phyloP scores from a whole-genome alignment of 1,140 invertebrate genomes.

The Ceratitis capitata region DNA sequence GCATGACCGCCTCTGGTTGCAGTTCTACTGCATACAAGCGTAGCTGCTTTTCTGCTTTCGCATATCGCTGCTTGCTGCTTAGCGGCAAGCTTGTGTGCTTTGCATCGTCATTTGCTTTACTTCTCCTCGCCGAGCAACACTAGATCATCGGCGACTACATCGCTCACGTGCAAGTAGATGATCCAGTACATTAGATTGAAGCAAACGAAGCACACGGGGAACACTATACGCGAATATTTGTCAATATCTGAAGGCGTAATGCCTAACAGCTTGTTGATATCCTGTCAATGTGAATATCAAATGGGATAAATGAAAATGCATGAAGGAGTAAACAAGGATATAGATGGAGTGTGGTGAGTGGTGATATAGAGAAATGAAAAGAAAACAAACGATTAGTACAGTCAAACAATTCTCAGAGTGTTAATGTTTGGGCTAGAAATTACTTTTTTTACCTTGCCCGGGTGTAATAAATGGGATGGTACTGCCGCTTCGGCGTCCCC shows the following conservation, averaged over 20 bases:
- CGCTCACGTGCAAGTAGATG: conserved; percentile 94
- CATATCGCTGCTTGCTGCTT: neutral
- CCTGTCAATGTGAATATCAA: conserved; percentile 64
- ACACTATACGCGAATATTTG: conserved; percentile 95
- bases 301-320: neutral
- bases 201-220: conserved; percentile 95
- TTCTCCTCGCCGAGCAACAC: conserved; percentile 82
- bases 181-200: conserved; percentile 99
- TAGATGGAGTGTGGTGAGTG: neutral
- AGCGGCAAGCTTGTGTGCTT: neutral
- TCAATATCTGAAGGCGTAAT: conserved; percentile 95
- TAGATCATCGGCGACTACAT: conserved; percentile 91
- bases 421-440: conserved; percentile 45
- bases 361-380: no score
- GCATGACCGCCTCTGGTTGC: neutral
- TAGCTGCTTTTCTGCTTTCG: neutral
- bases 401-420: neutral
- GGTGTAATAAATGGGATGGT: conserved; percentile 80
- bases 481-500: conserved; percentile 74
- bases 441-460: conserved; percentile 74
- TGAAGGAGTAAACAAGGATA: neutral
- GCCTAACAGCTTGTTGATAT: conserved; percentile 88
- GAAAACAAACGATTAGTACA: conserved; percentile 38
- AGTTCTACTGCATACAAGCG: neutral
- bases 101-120: neutral